These are phyloP conservation scores for Tinamus major DNA, from an alignment of 2,797 vertebrate genomes.

Conservation along the genomic window DNA sequence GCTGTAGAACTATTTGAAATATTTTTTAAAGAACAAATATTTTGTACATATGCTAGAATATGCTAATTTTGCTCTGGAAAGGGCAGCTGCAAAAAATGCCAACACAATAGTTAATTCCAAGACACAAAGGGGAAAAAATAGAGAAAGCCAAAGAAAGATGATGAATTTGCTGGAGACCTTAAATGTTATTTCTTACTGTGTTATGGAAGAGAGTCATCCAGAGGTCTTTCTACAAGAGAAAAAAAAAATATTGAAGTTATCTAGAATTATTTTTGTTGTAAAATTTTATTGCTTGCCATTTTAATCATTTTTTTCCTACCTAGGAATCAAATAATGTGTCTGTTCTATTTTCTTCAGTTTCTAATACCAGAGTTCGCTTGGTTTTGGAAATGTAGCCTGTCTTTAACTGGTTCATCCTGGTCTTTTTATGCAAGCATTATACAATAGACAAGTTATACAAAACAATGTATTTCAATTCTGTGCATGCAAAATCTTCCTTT, in stretches of 20 bases:
- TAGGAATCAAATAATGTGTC: not conserved
- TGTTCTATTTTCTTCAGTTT: not conserved
- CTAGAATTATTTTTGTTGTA: conserved; percentile 20
- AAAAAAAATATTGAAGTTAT: not conserved
- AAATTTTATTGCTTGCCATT: not conserved
- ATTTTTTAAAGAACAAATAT: conserved; percentile 10
- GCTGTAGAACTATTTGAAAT: not conserved
- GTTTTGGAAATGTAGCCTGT: not conserved
- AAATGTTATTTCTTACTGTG: not conserved
- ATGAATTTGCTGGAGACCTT: conserved; percentile 18
- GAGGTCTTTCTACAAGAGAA: conserved; percentile 35
- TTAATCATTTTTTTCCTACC: not conserved
- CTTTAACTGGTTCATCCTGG: not conserved
- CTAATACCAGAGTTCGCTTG: not conserved
- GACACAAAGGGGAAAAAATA: not conserved
- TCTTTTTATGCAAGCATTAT: not conserved
- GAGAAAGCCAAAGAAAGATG: conserved; percentile 10
- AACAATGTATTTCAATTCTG: not conserved
- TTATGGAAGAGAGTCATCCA: conserved; percentile 53
- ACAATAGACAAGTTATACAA: not conserved
- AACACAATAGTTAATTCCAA: not conserved
- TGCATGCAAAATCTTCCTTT: not conserved
- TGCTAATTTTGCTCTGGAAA: conserved; percentile 27
- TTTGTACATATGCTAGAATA: not conserved
- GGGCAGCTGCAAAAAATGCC: conserved; percentile 7